A percentile compares a stretch with the other conserved stretches of the same genome.
phyloP scores from a whole-genome alignment of 2,888 invertebrate species.

The Yponomeuta plumbellus region DNA sequence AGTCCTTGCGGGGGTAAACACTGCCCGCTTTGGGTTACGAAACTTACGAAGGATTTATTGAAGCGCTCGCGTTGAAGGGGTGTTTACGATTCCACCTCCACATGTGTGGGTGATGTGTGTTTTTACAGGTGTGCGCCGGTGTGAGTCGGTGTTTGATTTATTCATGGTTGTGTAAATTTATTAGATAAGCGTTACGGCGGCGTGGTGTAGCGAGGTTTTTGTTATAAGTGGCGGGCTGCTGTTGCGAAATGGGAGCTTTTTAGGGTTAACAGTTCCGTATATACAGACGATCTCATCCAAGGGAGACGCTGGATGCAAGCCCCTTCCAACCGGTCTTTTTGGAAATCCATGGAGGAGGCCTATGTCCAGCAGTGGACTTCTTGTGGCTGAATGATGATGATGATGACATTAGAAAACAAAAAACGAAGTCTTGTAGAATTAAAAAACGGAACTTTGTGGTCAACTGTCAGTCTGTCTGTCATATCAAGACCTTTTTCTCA shows the following conservation, averaged over 20 bases:
- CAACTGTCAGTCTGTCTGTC: too few relatives aligned
- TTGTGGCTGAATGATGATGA: too few relatives aligned
- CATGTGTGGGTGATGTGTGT: conserved; percentile 28
- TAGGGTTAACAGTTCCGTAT: too few relatives aligned
- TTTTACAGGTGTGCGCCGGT: conserved; percentile 28
- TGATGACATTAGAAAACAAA: too few relatives aligned
- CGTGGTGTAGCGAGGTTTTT: neutral
- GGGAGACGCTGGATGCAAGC: too few relatives aligned
- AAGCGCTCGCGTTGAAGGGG: conserved; percentile 45
- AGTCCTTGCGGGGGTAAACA: neutral
- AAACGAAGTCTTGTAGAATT: too few relatives aligned
- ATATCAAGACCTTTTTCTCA: too few relatives aligned
- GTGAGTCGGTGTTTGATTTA: conserved; percentile 39
- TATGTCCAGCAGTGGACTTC: too few relatives aligned
- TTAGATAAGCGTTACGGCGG: neutral
- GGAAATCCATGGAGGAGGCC: too few relatives aligned
- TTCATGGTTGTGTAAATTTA: conserved; percentile 38
- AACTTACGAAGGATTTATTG: conserved; percentile 47
- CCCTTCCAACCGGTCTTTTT: too few relatives aligned
- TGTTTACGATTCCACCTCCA: conserved; percentile 36
- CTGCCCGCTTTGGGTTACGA: conserved; percentile 38
- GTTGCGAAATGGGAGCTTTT: neutral
- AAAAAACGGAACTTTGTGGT: too few relatives aligned
- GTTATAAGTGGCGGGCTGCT: neutral
- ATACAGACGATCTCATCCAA: too few relatives aligned